Conservation (phyloP, 2,113 vertebrate species). For the Perca flavescens region DNA sequence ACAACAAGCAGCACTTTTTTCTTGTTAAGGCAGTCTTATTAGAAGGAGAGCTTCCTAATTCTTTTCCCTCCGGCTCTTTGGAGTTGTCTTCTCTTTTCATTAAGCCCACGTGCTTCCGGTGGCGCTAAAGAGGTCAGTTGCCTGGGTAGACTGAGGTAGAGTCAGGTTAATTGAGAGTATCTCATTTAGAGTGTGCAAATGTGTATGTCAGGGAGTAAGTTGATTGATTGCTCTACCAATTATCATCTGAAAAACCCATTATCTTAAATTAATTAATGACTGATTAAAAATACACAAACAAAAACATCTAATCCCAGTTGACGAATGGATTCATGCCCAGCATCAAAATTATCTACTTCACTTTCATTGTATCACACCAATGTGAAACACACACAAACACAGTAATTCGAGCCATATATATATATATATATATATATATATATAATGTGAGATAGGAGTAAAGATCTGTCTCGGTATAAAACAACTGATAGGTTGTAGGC, state of each 20-base stretch:
- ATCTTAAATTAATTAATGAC: slow-evolving; percentile 75
- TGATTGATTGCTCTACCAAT: slow-evolving; percentile 75
- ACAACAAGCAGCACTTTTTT: slow-evolving; percentile 62
- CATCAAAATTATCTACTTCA: slow-evolving; percentile 60
- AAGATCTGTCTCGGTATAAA: slow-evolving; percentile 66
- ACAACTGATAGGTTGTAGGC: slow-evolving; percentile 57
- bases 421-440: too few species aligned
- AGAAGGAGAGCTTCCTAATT: slow-evolving; percentile 61
- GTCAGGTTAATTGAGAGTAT: slow-evolving; percentile 74
- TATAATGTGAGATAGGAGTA: slow-evolving; percentile 49
- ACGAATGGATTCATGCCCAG: slow-evolving; percentile 65
- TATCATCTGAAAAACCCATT: slow-evolving; percentile 59
- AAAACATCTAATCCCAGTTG: slow-evolving; percentile 69
- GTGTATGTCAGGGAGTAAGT: slow-evolving; percentile 51
- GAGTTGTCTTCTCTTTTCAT: slow-evolving; percentile 67
- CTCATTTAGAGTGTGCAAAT: slow-evolving; percentile 68
- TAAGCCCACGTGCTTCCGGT: slow-evolving; percentile 56
- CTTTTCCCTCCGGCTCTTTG: slow-evolving; percentile 26
- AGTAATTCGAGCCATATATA: slow-evolving; percentile 34
- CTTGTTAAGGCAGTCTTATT: slow-evolving; percentile 71
- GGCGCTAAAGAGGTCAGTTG: slow-evolving; percentile 60
- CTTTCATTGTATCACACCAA: slow-evolving; percentile 52
- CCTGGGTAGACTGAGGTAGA: slow-evolving; percentile 42
- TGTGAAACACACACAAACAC: slow-evolving; percentile 37
- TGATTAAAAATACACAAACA: slow-evolving; percentile 77